A percentile compares a stretch with the other conserved stretches of the same genome.
phyloP scores from a whole-genome alignment of 2,113 vertebrate species.

The Motacilla alba region DNA sequence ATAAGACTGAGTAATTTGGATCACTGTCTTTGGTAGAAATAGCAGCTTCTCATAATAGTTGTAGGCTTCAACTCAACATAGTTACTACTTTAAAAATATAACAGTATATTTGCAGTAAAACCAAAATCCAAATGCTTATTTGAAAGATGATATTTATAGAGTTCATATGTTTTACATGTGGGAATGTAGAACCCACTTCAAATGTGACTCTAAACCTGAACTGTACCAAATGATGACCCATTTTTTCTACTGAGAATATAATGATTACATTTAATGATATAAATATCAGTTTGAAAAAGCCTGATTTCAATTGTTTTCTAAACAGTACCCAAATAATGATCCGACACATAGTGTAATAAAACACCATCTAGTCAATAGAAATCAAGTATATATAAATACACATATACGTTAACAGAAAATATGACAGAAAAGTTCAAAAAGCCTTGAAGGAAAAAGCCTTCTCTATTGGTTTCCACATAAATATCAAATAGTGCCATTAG shows the following conservation, averaged over 20 bases:
- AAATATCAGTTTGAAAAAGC: neutral
- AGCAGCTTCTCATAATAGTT: neutral
- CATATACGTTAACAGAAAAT: neutral
- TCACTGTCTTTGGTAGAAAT: neutral
- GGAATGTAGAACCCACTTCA: neutral
- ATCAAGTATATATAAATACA: neutral
- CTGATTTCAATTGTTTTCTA: neutral
- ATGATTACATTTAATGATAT: neutral
- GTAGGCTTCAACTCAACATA: neutral
- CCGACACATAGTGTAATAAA: neutral
- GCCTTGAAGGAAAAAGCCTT: too few relatives aligned
- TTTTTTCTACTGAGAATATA: neutral
- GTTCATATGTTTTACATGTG: neutral
- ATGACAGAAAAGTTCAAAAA: neutral
- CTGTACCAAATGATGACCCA: neutral
- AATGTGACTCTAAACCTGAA: neutral
- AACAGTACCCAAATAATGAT: neutral
- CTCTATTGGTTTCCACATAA: neutral
- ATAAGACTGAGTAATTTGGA: neutral
- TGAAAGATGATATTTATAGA: neutral
- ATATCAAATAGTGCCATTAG: neutral
- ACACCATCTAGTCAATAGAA: neutral
- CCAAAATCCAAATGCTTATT: neutral
- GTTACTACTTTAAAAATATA: neutral
- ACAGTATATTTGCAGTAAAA: neutral